Evolutionary conservation across 2,113 vertebrate species (phyloP), one percentile per base, ranked within the genome.

Genomic region (Apteryx mantelli): DNA sequence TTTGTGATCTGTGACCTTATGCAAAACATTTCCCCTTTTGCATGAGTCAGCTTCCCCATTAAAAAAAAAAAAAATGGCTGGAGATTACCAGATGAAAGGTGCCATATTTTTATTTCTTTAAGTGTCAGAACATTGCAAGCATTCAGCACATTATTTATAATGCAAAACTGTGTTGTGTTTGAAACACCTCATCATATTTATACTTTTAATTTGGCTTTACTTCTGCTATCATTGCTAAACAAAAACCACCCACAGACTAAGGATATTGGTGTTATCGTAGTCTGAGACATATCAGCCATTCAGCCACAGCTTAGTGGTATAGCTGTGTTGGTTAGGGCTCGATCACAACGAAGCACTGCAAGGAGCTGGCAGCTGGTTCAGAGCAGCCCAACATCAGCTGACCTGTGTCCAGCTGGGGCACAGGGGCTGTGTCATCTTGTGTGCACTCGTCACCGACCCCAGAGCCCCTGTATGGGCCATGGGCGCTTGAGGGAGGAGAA

Each of bases 11-110:
- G 78, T 96, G 93, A 94, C 93, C 89, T 82, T 81, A 89, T 0
- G 1, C 68, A 75, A 75, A 95, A 68, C 38, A 86, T 66, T 89
- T 77, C 85, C 73, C 89, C 74, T 95, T 95, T 92, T 74, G 38
- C 70, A 89, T 93, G 87, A 95, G 75, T 97, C 96, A 95, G 87
- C 76, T 91, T 95, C 68, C 50, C 64, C 75, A 24, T 89, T 85
- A 60, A 19, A 8, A 89, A 82, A 74, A 74, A 34, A 34, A 19
- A 11, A 32, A 26, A 26, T 7, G 22, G 18, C 69, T 94, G 46
- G 40, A 86, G 82, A 74, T 80, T 85, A 73, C n/a, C 20, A 28
- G 78, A 69, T 50, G 79, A 94, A 91, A 94, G 78, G 53, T 88
- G 79, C 52, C n/a, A 9, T 66, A 70, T 95, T 91, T 93, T 92